A percentile compares a stretch with the other conserved stretches of the same genome.
Conservation (phyloP, 2,797 vertebrate genomes). For the Eremophila alpestris region DNA sequence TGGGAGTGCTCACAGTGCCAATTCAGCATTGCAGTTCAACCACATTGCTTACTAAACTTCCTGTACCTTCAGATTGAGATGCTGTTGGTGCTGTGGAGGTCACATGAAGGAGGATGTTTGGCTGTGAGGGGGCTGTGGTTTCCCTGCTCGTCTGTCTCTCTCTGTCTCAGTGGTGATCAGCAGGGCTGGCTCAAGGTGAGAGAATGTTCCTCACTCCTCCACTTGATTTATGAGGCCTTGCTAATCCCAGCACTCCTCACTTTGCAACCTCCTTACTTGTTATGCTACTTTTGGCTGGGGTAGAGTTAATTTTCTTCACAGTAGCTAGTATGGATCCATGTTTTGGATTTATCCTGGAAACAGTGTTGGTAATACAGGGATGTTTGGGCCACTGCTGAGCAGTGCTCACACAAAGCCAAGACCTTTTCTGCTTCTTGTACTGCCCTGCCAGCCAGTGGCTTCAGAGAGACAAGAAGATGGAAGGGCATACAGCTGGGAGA, state of each 20-base stretch:
- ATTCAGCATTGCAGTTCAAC: neutral
- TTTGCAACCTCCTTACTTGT: neutral
- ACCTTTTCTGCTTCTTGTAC: neutral
- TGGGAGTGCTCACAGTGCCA: neutral
- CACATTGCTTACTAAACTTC: neutral
- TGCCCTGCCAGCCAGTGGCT: neutral
- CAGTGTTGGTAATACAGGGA: neutral
- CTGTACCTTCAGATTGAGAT: neutral
- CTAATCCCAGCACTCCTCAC: fast-evolving
- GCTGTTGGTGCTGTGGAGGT: neutral
- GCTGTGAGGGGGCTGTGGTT: fast-evolving
- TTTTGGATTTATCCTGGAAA: neutral
- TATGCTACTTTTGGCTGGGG: neutral
- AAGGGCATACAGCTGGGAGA: neutral
- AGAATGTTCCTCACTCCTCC: neutral
- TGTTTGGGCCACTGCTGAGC: neutral
- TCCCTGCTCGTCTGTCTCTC: neutral
- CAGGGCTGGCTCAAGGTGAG: neutral
- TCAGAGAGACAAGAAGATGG: neutral
- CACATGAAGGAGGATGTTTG: fast-evolving
- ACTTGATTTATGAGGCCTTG: neutral
- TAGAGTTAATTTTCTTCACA: neutral
- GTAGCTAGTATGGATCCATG: neutral
- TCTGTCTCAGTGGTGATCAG: neutral
- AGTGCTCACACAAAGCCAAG: neutral